Percentiles rank a stretch among this genome's conserved stretches.
These are phyloP conservation scores for Otolemur garnettii DNA, from an alignment of 2,113 vertebrate genomes.

Conservation along the genomic window DNA sequence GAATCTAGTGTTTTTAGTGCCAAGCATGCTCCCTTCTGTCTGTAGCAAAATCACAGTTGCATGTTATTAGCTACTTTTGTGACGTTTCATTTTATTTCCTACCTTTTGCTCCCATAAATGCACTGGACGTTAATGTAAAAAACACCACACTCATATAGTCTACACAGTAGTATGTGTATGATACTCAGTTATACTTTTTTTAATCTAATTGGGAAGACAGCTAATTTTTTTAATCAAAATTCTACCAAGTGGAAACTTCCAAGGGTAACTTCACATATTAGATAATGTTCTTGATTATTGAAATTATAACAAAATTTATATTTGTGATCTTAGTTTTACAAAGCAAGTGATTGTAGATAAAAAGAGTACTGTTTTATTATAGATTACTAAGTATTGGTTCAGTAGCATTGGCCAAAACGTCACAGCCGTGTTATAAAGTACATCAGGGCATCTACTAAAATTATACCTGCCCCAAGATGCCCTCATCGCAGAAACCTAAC, in stretches of 20 bases:
- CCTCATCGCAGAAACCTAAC: not conserved
- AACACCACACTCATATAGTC: not conserved
- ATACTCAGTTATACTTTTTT: not conserved
- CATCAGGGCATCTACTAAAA: not conserved
- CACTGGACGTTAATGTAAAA: not conserved
- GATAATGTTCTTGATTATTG: not conserved
- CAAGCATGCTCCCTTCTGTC: not conserved
- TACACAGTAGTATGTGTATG: not conserved
- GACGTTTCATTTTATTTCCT: conserved; percentile 7
- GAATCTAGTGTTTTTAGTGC: conserved; percentile 22
- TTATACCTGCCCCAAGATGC: not conserved
- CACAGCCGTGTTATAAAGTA: not conserved
- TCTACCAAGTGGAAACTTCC: not conserved
- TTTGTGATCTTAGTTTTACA: not conserved
- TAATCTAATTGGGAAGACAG: not conserved
- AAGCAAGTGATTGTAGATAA: conserved; percentile 12
- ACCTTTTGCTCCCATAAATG: not conserved
- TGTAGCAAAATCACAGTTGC: conserved; percentile 2
- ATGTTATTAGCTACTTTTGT: not conserved
- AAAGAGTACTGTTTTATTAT: conserved; percentile 38
- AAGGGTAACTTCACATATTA: not conserved
- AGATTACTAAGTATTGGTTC: not conserved
- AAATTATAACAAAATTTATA: not conserved
- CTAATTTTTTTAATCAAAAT: not conserved
- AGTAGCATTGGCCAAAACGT: not conserved